Conservation (phyloP, 1,140 invertebrate genomes). For the Trigoniulus corallinus region DNA sequence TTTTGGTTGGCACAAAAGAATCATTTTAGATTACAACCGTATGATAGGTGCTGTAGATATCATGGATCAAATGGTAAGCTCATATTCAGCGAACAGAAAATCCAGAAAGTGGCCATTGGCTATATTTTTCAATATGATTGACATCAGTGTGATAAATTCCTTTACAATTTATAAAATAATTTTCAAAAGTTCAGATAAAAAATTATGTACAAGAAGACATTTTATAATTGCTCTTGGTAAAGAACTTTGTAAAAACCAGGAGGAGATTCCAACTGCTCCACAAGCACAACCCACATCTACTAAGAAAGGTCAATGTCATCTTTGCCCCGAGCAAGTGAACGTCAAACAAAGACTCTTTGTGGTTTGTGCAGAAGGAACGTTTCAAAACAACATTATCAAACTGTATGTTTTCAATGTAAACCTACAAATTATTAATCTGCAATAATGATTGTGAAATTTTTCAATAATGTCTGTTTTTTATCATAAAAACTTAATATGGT, state of each 20-base stretch:
- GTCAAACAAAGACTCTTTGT: background rate
- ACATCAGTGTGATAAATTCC: constrained; percentile 6
- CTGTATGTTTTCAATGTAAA: background rate
- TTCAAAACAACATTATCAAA: background rate
- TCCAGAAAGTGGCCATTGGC: constrained; percentile 14
- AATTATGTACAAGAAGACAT: background rate
- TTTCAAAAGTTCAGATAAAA: background rate
- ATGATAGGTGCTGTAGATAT: constrained; percentile 11
- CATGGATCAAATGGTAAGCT: constrained; percentile 11
- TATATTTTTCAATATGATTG: constrained; percentile 14
- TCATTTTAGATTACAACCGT: constrained; percentile 12
- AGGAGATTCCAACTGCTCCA: background rate
- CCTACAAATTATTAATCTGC: background rate
- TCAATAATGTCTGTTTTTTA: background rate
- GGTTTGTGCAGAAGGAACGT: background rate
- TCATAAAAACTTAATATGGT: background rate
- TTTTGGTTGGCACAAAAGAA: constrained; percentile 6
- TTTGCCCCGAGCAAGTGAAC: background rate
- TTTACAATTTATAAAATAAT: background rate
- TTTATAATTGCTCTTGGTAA: background rate
- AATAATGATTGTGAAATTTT: background rate
- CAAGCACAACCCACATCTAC: background rate
- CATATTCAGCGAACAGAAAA: constrained; percentile 12
- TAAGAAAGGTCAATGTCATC: background rate
- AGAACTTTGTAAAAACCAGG: background rate